phyloP scores from a whole-genome alignment of 2,888 invertebrate species.

The Pollenia griseotomentosa region DNA sequence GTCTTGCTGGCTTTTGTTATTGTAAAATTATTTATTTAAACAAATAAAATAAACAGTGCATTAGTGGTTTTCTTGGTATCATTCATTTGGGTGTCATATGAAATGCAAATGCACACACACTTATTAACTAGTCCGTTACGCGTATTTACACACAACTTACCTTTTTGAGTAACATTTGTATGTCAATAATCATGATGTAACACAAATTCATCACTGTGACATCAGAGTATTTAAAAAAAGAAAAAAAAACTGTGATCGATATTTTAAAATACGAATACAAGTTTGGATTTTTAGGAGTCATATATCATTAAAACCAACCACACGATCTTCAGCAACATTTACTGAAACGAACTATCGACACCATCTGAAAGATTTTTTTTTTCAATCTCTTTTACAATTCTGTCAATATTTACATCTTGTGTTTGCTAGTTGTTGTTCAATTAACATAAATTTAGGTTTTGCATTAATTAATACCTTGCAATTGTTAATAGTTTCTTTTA shows the following conservation, averaged over 20 bases:
- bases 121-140: slow-evolving; percentile 10
- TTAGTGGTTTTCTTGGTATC: slow-evolving; percentile 52
- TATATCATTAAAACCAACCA: slow-evolving; percentile 20
- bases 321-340: background rate
- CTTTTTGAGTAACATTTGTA: background rate
- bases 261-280: slow-evolving; percentile 1
- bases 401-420: background rate
- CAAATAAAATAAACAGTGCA: slow-evolving; percentile 31
- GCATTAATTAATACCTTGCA: slow-evolving; percentile 52
- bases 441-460: slow-evolving; percentile 50
- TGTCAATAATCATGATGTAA: background rate
- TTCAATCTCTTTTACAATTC: slow-evolving; percentile 5
- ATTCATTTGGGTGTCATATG: slow-evolving; percentile 66
- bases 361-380: background rate
- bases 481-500: slow-evolving; percentile 35
- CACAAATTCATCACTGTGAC: background rate
- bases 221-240: background rate
- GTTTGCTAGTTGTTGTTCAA: slow-evolving; percentile 11
- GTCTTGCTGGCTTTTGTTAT: slow-evolving; percentile 6
- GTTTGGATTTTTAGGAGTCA: background rate
- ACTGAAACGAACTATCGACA: background rate
- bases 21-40: background rate
- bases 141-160: background rate
- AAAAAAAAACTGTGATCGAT: slow-evolving; percentile 2
- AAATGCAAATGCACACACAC: slow-evolving; percentile 17